Conservation (phyloP, 2,888 invertebrate species). For the Drosophila anomalata region DNA sequence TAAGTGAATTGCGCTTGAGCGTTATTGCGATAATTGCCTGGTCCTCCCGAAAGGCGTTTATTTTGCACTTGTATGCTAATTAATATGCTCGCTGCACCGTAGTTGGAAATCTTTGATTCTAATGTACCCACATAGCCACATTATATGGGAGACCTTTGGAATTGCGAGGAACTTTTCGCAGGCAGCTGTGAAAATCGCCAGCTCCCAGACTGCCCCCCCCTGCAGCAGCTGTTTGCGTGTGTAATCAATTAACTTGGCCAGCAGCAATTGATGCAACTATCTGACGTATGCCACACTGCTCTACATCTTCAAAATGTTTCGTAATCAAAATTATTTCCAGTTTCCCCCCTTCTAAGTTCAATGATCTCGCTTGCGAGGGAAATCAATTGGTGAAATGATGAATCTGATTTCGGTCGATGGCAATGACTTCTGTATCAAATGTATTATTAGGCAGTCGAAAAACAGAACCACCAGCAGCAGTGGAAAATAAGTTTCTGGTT, state of each 20-base stretch:
- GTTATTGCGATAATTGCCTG: slow-evolving; percentile 63
- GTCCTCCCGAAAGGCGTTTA: background rate
- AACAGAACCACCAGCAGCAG: slow-evolving; percentile 10
- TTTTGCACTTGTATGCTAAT: slow-evolving; percentile 57
- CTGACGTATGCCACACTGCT: slow-evolving; percentile 17
- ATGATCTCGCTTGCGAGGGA: slow-evolving; percentile 16
- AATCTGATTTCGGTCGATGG: slow-evolving; percentile 32
- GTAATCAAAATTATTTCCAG: slow-evolving; percentile 37
- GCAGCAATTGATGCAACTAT: slow-evolving; percentile 33
- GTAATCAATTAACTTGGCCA: slow-evolving; percentile 42
- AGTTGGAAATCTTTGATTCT: slow-evolving; percentile 46
- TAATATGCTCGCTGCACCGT: slow-evolving; percentile 57
- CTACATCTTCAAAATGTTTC: slow-evolving; percentile 25
- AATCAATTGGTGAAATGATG: slow-evolving; percentile 42
- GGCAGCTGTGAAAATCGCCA: slow-evolving; percentile 30
- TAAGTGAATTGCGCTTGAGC: slow-evolving; percentile 50
- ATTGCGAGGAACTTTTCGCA: slow-evolving; percentile 34
- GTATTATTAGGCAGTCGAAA: slow-evolving; percentile 20
- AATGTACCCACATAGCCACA: background rate
- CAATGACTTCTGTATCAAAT: slow-evolving; percentile 27
- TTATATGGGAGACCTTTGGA: slow-evolving; percentile 23
- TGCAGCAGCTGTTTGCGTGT: no score
- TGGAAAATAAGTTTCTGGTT: slow-evolving; percentile 40
- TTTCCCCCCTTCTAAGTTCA: slow-evolving; percentile 21
- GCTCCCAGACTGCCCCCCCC: background rate